phyloP scores from a whole-genome alignment of 2,113 vertebrate species.

The Glaucomys volans region DNA sequence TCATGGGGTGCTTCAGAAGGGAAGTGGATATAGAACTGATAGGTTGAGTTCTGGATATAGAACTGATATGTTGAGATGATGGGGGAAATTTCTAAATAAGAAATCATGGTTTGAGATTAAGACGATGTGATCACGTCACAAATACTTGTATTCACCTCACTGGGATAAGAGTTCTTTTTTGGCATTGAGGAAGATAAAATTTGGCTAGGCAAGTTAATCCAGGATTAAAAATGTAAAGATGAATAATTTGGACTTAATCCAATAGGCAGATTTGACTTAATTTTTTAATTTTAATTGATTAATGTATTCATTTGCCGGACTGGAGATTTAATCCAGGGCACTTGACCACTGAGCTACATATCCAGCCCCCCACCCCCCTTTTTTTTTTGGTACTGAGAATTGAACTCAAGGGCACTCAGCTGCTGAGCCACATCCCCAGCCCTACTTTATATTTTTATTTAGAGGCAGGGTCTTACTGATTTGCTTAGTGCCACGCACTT shows the following conservation, averaged over 20 bases:
- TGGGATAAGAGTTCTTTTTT: background rate
- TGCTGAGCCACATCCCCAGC: too few relatives aligned
- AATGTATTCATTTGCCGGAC: too few relatives aligned
- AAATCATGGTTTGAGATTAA: background rate
- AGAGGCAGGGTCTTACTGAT: too few relatives aligned
- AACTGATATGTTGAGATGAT: background rate
- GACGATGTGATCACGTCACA: background rate
- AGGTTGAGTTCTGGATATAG: background rate
- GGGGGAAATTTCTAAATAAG: background rate
- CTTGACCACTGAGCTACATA: too few relatives aligned
- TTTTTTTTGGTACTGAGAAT: too few relatives aligned
- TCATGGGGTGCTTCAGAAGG: constrained; percentile 16
- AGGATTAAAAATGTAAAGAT: background rate
- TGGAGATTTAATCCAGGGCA: too few relatives aligned
- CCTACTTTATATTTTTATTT: too few relatives aligned
- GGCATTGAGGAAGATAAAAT: background rate
- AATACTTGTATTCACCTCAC: background rate
- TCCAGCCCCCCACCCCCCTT: too few relatives aligned
- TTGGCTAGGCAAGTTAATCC: background rate
- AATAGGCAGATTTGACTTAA: background rate
- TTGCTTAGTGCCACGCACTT: too few relatives aligned
- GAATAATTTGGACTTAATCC: background rate
- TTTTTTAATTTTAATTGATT: background rate
- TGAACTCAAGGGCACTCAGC: too few relatives aligned
- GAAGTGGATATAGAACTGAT: background rate